These are phyloP conservation scores for Ptychoptera albimana DNA, from an alignment of 2,888 invertebrate species.

Conservation along the genomic window DNA sequence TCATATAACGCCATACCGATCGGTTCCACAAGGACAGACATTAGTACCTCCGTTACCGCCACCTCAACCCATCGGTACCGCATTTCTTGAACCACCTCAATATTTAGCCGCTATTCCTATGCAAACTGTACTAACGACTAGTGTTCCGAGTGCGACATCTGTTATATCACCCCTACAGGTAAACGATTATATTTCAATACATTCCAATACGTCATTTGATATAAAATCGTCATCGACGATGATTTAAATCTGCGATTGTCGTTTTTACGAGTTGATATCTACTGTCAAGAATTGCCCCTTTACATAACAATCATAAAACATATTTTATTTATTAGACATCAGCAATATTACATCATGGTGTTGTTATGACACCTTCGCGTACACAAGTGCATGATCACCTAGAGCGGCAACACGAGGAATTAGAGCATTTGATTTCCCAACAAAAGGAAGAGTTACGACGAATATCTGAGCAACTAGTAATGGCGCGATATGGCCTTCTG, in stretches of 20 bases:
- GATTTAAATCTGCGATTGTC: too few species aligned
- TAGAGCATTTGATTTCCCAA: slow-evolving; percentile 67
- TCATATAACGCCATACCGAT: slow-evolving; percentile 7
- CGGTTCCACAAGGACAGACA: slow-evolving; percentile 14
- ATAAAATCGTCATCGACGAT: too few species aligned
- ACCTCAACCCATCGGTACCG: slow-evolving; percentile 20
- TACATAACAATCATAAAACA: too few species aligned
- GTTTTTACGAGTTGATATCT: too few species aligned
- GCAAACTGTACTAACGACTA: slow-evolving; percentile 36
- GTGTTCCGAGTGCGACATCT: slow-evolving; percentile 31
- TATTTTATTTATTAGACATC: slow-evolving; percentile 12
- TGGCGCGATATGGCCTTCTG: slow-evolving; percentile 61
- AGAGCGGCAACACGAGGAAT: slow-evolving; percentile 69
- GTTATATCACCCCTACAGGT: slow-evolving; percentile 22
- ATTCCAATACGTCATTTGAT: too few species aligned
- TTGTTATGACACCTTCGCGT: slow-evolving; percentile 39
- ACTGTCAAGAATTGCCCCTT: too few species aligned
- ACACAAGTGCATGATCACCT: slow-evolving; percentile 52
- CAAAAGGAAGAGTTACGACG: slow-evolving; percentile 74
- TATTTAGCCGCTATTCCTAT: slow-evolving; percentile 41
- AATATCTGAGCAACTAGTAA: slow-evolving; percentile 72
- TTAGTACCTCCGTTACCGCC: slow-evolving; percentile 6
- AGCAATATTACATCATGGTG: slow-evolving; percentile 19
- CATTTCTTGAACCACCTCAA: slow-evolving; percentile 34
- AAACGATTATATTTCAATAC: background rate